Evolutionary conservation across 1,140 invertebrate species (phyloP).

Genomic region (Drosophila burlai): DNA sequence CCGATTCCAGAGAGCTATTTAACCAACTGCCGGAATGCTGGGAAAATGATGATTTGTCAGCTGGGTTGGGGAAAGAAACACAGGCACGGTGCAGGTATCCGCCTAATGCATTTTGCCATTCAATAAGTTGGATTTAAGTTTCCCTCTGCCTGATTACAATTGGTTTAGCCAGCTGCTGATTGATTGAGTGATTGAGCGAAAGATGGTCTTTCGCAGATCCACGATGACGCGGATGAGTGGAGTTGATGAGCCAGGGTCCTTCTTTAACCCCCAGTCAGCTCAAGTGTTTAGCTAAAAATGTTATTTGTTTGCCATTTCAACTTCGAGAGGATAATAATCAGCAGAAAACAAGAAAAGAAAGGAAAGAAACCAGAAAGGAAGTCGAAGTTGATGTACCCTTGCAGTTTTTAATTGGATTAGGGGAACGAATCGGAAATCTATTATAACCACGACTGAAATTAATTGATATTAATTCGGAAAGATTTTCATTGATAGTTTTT

Average conservation of each 20-base stretch:
- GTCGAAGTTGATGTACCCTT: neutral
- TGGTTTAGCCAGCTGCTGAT: slow-evolving; percentile 80
- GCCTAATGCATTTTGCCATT: slow-evolving; percentile 73
- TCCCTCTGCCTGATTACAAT: slow-evolving; percentile 56
- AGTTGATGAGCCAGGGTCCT: slow-evolving; percentile 39
- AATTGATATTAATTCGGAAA: no score
- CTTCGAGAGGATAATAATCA: slow-evolving; percentile 37
- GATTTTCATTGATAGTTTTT: no score
- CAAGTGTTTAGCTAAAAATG: slow-evolving; percentile 43
- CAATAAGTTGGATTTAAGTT: slow-evolving; percentile 56
- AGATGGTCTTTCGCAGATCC: neutral
- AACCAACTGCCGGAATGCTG: slow-evolving; percentile 59
- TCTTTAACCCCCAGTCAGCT: slow-evolving; percentile 4
- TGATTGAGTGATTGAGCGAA: slow-evolving; percentile 71
- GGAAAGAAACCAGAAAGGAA: neutral
- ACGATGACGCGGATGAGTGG: slow-evolving; percentile 24
- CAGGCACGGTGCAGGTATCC: slow-evolving; percentile 27
- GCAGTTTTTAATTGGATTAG: neutral
- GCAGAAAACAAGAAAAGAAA: neutral
- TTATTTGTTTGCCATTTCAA: slow-evolving; percentile 38
- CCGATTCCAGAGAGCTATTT: slow-evolving; percentile 76
- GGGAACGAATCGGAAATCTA: neutral
- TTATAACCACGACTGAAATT: neutral
- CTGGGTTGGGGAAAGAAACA: slow-evolving; percentile 15
- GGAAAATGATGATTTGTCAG: slow-evolving; percentile 77